Conservation (phyloP, 2,888 invertebrate species). For the Rhyacophila evoluta region DNA sequence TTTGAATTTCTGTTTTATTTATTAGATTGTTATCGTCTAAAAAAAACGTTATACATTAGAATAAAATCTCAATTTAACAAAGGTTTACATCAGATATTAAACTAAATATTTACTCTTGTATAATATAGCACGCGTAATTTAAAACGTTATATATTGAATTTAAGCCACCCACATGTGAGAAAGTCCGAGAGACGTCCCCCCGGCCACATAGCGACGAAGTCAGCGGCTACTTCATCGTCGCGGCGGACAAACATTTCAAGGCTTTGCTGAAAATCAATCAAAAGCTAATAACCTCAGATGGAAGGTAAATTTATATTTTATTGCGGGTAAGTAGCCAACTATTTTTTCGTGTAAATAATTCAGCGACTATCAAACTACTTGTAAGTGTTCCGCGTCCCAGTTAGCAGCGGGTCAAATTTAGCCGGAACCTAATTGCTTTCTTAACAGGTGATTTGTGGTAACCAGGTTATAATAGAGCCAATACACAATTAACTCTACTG, state of each 20-base stretch:
- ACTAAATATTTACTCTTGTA: too few relatives aligned
- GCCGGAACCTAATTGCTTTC: too few relatives aligned
- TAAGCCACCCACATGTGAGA: background rate
- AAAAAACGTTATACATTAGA: background rate
- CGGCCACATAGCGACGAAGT: background rate
- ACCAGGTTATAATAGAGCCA: too few relatives aligned
- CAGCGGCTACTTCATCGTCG: background rate
- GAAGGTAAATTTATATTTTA: slow-evolving; percentile 7
- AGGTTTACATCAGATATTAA: too few relatives aligned
- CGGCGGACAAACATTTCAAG: slow-evolving; percentile 22
- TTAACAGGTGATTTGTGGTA: too few relatives aligned
- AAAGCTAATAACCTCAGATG: slow-evolving; percentile 22
- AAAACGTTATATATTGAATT: too few relatives aligned
- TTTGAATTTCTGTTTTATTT: too few relatives aligned
- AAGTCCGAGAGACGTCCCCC: background rate
- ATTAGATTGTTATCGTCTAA: too few relatives aligned
- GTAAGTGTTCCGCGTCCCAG: background rate
- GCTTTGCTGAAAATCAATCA: slow-evolving; percentile 14
- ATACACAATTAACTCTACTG: too few relatives aligned
- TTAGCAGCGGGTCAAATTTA: background rate
- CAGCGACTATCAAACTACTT: background rate
- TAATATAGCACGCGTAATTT: too few relatives aligned
- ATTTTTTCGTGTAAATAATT: background rate
- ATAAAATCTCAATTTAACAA: background rate
- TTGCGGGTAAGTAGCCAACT: background rate